Evolutionary conservation across 2,888 invertebrate species (phyloP), one percentile per base, ranked within the genome.

Genomic region (Eurytoma californica): DNA sequence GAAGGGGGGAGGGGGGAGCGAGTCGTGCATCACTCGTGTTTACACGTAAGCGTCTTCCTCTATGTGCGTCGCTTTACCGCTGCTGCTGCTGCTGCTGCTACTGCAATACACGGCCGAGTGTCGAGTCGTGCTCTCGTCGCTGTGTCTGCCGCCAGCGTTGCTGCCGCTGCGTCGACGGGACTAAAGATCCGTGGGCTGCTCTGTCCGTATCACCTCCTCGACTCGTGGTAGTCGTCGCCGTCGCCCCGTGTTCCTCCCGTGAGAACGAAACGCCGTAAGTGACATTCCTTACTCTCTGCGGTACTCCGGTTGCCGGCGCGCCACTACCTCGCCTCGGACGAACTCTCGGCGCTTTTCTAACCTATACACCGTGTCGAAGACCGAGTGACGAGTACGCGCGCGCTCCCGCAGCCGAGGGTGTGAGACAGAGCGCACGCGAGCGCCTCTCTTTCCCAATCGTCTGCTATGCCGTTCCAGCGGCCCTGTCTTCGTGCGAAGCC

Each of bases 41-140:
- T 85, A 85, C 82, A 82, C 83, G 84, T 84, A 85, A 86, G 85
- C 84, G 84, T 85, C 84, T 83, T 82, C 84, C 82, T 81, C 83
- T 81, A 80, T 77, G 77, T 80, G 80, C 80, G 70, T 77, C 72
- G 80, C 77, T 80, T 80, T 80, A 74, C 77, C 68, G 74, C 80
- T 80, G 72, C 80, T 77, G 80, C 77, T 53, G 20, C 47, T 70
- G 69, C 69, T 73, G 69, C 72, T 72, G 66, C 72, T 69, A 63
- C 72, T 63, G 70, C 70, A 57, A 61, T 66, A 58, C 57, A 63
- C 39, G 47, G 66, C 51, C 39, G 14, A 18, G 49, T 51, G 20
- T 20, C 39, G 14, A 47, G 47, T 49, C 51, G 57, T 39, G 65
- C 65, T 49, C 18, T 47, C 16, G 63, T 47, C 20, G 57, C 72